phyloP scores from a whole-genome alignment of 2,888 invertebrate genomes.

The Pollenia amentaria region DNA sequence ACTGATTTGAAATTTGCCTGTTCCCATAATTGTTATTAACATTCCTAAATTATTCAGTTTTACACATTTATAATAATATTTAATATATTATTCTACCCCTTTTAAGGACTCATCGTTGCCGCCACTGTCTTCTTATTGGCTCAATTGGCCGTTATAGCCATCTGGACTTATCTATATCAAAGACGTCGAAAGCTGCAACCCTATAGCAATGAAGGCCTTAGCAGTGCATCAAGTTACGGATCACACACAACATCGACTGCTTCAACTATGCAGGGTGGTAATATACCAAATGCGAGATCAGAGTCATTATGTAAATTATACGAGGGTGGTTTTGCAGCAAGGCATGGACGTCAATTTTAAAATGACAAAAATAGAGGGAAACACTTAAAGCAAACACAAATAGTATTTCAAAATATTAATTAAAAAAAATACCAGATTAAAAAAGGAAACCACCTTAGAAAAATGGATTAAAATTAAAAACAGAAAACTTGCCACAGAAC shows the following conservation, averaged over 20 bases:
- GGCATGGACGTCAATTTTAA: slow-evolving; percentile 83
- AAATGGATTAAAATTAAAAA: slow-evolving; percentile 51
- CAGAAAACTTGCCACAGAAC: slow-evolving; percentile 53
- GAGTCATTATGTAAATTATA: slow-evolving; percentile 94
- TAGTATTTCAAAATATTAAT: slow-evolving; percentile 65
- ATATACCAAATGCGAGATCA: slow-evolving; percentile 87
- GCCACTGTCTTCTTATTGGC: slow-evolving; percentile 94
- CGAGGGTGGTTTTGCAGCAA: slow-evolving; percentile 91
- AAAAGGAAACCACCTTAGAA: slow-evolving; percentile 62
- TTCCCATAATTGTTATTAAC: no score
- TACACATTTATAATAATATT: background rate
- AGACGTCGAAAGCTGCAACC: slow-evolving; percentile 86
- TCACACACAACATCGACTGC: slow-evolving; percentile 78
- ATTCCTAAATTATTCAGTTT: background rate
- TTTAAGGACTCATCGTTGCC: slow-evolving; percentile 92
- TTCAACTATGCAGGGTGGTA: slow-evolving; percentile 78
- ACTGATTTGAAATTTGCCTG: no score
- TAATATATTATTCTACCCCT: background rate
- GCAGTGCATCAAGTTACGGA: slow-evolving; percentile 77
- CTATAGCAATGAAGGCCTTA: slow-evolving; percentile 77
- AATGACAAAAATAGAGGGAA: background rate
- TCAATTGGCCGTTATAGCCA: slow-evolving; percentile 93
- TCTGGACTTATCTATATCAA: slow-evolving; percentile 95
- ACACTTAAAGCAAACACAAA: slow-evolving; percentile 30
- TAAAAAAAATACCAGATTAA: background rate